Evolutionary conservation across 2,797 vertebrate species (phyloP).

Genomic region (Eulemur mongoz): DNA sequence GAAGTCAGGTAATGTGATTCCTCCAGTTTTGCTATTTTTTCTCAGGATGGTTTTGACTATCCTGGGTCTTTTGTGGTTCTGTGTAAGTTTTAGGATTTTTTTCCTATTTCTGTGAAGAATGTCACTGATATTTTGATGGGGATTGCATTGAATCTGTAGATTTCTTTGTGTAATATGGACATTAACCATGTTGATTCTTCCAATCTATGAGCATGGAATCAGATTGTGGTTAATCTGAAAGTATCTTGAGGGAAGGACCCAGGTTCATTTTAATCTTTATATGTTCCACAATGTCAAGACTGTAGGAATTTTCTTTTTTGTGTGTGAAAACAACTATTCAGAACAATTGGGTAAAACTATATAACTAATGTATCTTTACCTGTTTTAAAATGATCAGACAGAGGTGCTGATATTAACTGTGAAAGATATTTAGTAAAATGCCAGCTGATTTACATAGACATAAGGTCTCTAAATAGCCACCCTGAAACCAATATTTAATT

Average conservation of each 20-base stretch:
- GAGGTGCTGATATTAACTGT: background rate
- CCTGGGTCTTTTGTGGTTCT: background rate
- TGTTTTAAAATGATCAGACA: background rate
- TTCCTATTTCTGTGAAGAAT: too few species aligned
- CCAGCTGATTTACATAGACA: background rate
- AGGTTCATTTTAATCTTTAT: background rate
- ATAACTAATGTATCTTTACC: background rate
- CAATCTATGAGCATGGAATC: too few species aligned
- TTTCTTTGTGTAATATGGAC: too few species aligned
- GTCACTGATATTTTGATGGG: too few species aligned
- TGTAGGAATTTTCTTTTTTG: background rate
- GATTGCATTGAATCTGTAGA: too few species aligned
- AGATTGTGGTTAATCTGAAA: background rate
- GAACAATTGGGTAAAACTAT: background rate
- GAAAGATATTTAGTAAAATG: background rate
- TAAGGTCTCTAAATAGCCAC: background rate
- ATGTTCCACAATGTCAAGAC: background rate
- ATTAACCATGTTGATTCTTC: too few species aligned
- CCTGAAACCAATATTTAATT: slow-evolving; percentile 2
- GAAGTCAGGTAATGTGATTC: background rate
- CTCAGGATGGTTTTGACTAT: background rate
- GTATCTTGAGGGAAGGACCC: background rate
- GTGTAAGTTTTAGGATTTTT: too few species aligned
- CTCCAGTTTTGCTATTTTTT: background rate
- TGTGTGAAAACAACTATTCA: background rate